Percentiles rank a stretch among this genome's conserved stretches.
Conservation (phyloP, 2,113 vertebrate species). For the Plestiodon gilberti region DNA sequence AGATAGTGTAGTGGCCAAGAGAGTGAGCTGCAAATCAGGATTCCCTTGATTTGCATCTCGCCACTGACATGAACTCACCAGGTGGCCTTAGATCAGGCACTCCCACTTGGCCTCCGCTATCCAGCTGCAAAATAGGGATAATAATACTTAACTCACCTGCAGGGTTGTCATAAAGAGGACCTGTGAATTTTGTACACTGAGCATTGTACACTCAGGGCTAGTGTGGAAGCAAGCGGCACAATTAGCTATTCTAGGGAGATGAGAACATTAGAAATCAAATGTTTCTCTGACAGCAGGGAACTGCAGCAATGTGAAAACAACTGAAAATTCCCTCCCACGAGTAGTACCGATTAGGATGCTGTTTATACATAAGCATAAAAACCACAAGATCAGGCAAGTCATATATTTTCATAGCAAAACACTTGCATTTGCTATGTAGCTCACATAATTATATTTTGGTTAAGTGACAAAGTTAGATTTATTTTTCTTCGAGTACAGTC, state of each 20-base stretch:
- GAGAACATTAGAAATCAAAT: background rate
- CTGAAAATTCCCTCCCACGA: background rate
- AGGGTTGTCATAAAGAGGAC: too few species aligned
- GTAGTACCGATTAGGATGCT: background rate
- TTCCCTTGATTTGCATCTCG: too few species aligned
- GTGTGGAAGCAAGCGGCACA: background rate
- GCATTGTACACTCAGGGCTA: too few species aligned
- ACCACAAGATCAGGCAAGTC: background rate
- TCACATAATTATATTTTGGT: background rate
- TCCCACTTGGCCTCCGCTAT: too few species aligned
- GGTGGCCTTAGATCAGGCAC: too few species aligned
- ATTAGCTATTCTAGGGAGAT: background rate
- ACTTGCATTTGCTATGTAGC: background rate
- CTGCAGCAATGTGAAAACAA: background rate
- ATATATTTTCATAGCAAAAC: background rate
- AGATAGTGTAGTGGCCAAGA: too few species aligned
- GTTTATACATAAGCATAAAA: background rate
- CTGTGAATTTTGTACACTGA: too few species aligned
- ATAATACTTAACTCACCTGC: too few species aligned
- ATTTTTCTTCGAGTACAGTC: background rate
- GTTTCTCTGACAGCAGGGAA: background rate
- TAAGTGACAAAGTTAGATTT: background rate
- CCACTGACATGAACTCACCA: too few species aligned
- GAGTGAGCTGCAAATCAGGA: too few species aligned
- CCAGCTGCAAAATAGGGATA: too few species aligned